phyloP scores from a whole-genome alignment of 2,888 invertebrate genomes.

The Tachina grossa region DNA sequence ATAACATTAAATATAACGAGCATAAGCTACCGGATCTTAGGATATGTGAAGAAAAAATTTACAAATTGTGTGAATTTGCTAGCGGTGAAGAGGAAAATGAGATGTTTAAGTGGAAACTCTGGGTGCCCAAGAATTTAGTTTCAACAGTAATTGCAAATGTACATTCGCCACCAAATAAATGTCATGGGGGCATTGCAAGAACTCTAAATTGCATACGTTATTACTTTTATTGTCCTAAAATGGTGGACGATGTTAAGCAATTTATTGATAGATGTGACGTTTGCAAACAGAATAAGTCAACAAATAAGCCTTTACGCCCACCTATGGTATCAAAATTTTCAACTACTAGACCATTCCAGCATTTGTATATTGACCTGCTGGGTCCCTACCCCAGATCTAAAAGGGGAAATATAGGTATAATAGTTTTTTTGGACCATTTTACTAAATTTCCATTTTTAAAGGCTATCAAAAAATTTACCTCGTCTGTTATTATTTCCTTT shows the following conservation, averaged over 20 bases:
- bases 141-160: not conserved
- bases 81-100: too few species aligned
- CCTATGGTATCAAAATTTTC: not conserved
- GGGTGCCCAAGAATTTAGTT: not conserved
- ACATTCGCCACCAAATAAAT: not conserved
- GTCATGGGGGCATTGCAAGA: constrained; percentile 1
- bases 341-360: not conserved
- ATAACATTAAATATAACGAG: too few species aligned
- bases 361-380: too few species aligned
- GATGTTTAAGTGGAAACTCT: not conserved
- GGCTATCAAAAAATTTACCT: too few species aligned
- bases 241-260: not conserved
- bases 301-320: not conserved
- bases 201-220: not conserved
- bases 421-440: not conserved
- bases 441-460: constrained; percentile 1
- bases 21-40: too few species aligned
- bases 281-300: not conserved
- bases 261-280: not conserved
- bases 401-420: not conserved
- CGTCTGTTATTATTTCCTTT: too few species aligned
- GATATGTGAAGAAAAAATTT: too few species aligned
- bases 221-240: not conserved
- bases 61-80: too few species aligned
- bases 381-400: constrained; percentile 2